Evolutionary conservation across 2,797 vertebrate species (phyloP), one percentile per base, ranked within the genome.

Genomic region (Microchirus variegatus): DNA sequence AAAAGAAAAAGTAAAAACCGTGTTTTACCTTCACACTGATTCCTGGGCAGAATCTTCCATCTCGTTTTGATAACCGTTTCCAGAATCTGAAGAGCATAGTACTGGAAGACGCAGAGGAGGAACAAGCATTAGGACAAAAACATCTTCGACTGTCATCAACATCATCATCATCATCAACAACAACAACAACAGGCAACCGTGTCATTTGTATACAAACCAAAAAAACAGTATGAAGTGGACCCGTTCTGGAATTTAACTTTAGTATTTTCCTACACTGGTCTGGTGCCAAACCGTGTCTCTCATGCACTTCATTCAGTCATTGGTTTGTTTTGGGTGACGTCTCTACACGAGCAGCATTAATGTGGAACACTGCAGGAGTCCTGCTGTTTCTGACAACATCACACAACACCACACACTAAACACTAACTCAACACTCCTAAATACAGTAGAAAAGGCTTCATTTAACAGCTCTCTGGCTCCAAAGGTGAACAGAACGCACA

Each of bases 31-130:
- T 99, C 97, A 80, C 97, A 99, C 49, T 99, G 97, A 93, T 97
- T 97, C 92, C 97, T 94, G 60, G 97, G 97, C 66, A 99, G 95
- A 84, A 99, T 99, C 95, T 99, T 99, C 97, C 97, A 99, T 93
- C 97, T 95, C 87, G 97, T 98, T 97, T 99, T 99, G 94, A 99
- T 99, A 93, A 99, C 97, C 60, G 96, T 99, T 96, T 99, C 97
- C 95, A 99, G 94, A 93, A 99, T 99, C 92, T 99, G 97, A 89
- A 99, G 96, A 85, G 97, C 97, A 95, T 99, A 99, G 94, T 99
- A 99, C 97, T 99, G 97, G 92, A 96, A 99, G 92, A 95, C 92
- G 87, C 83, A 87, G 14, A 82, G 64, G 73, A 90, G 77, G 80
- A 70, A 78, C 41, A 17, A 66, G 80, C 67, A 62, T 93, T 88